Evolutionary conservation across 2,113 vertebrate species (phyloP).

Genomic region (Nesoenas mayeri): DNA sequence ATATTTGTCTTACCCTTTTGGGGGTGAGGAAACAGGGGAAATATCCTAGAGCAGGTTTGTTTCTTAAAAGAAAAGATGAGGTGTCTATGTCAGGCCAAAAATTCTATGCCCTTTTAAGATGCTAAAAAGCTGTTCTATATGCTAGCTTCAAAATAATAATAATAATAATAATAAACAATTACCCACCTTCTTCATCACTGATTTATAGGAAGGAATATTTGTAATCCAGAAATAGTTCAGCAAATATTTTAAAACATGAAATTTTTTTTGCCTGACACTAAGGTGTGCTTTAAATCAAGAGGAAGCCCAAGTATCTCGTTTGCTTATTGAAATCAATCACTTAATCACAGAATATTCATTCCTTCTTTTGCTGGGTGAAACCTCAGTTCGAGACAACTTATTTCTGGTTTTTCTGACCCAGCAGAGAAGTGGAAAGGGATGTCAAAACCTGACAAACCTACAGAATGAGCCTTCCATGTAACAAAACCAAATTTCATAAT

Average conservation of each 20-base stretch:
- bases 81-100: neutral
- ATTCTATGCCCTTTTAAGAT: neutral
- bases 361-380: neutral
- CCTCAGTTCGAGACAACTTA: neutral
- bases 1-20: neutral
- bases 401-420: neutral
- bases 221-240: neutral
- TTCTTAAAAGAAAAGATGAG: neutral
- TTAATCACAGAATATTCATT: neutral
- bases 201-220: neutral
- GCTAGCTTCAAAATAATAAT: neutral
- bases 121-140: neutral
- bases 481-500: neutral
- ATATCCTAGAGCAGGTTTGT: neutral
- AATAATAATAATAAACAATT: neutral
- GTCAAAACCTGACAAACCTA: neutral
- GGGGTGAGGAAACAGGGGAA: neutral
- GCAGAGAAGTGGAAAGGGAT: neutral
- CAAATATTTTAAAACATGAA: neutral
- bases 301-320: neutral
- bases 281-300: neutral
- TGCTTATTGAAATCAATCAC: neutral
- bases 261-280: accelerated
- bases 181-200: neutral
- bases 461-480: neutral